These are phyloP conservation scores for Gallinago nigripennis DNA, from an alignment of 2,797 vertebrate genomes.

Conservation along the genomic window DNA sequence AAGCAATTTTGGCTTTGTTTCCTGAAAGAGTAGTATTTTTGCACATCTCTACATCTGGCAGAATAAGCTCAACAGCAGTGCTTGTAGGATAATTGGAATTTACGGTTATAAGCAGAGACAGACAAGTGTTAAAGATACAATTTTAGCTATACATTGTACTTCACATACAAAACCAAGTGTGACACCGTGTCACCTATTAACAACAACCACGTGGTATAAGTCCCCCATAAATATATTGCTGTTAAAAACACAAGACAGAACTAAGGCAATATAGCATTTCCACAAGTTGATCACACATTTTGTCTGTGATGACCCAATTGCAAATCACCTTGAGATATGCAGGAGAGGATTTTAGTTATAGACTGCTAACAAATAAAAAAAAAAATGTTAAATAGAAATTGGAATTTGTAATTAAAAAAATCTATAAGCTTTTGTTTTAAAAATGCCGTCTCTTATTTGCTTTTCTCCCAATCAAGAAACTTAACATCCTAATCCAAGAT, in stretches of 20 bases:
- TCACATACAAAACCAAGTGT: not conserved
- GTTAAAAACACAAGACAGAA: not conserved
- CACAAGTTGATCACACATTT: not conserved
- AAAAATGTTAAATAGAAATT: not conserved
- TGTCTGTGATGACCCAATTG: not conserved
- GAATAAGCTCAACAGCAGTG: not conserved
- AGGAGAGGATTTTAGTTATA: not conserved
- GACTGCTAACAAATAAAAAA: not conserved
- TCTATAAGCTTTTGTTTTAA: not conserved
- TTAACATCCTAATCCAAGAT: not conserved
- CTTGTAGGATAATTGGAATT: not conserved
- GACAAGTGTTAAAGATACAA: not conserved
- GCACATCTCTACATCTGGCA: not conserved
- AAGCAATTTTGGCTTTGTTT: not conserved
- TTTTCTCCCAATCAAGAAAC: not conserved
- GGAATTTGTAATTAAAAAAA: not conserved
- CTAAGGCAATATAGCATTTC: not conserved
- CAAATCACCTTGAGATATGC: constrained; percentile 19
- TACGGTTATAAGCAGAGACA: not conserved
- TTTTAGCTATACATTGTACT: not conserved
- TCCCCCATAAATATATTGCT: not conserved
- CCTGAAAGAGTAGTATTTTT: not conserved
- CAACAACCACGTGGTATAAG: not conserved
- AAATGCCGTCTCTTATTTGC: not conserved
- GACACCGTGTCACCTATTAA: not conserved